Evolutionary conservation across 2,113 vertebrate genomes (phyloP).

Genomic region (Castor canadensis): DNA sequence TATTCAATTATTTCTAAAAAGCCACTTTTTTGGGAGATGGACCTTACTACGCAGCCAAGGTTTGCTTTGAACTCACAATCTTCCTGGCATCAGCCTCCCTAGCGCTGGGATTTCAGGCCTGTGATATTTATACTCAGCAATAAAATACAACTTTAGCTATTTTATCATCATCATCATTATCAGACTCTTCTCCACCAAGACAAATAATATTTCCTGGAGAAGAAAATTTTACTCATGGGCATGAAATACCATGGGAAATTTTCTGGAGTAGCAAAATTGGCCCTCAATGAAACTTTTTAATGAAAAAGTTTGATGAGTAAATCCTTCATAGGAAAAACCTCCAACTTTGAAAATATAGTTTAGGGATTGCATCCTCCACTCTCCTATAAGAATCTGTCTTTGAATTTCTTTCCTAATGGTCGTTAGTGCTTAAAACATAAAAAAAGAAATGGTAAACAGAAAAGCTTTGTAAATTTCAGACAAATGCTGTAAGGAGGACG

Average conservation of each 20-base stretch:
- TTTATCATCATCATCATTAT: background rate
- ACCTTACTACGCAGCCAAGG: too few relatives aligned
- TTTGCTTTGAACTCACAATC: background rate
- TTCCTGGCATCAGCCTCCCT: background rate
- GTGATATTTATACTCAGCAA: background rate
- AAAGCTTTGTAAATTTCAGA: constrained; percentile 39
- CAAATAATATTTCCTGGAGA: background rate
- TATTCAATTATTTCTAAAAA: background rate
- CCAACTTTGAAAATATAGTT: background rate
- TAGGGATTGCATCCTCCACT: background rate
- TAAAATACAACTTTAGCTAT: background rate
- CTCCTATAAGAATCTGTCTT: background rate
- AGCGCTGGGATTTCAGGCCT: background rate
- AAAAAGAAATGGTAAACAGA: constrained; percentile 27
- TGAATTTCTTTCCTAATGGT: constrained; percentile 42
- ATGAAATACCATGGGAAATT: background rate
- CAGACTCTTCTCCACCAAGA: background rate
- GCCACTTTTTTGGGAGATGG: background rate
- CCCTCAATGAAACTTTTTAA: background rate
- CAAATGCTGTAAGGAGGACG: background rate
- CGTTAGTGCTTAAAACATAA: constrained; percentile 51
- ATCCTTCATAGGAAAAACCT: background rate
- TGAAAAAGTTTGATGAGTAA: background rate
- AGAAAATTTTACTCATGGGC: background rate
- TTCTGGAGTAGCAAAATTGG: background rate